Conservation (phyloP, 2,113 vertebrate species). For the Hylia prasina region DNA sequence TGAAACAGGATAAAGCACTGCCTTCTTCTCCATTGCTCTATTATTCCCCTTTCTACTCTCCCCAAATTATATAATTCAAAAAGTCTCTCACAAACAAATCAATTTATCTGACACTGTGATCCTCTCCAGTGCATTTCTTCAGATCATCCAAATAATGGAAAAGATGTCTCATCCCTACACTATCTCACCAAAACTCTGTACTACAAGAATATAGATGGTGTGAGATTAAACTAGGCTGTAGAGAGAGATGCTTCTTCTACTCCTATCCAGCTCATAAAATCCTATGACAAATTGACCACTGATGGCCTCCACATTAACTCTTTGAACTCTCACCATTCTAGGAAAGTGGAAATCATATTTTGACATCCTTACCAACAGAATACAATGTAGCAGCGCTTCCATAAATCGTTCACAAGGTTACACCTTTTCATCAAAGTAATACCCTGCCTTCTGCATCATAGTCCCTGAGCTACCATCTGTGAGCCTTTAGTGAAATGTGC, state of each 20-base stretch:
- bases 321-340: background rate
- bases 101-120: background rate
- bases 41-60: background rate
- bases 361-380: background rate
- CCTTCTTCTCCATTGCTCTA: background rate
- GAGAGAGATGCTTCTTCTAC: background rate
- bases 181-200: background rate
- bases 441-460: background rate
- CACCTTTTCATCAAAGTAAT: constrained; percentile 4
- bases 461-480: background rate
- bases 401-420: background rate
- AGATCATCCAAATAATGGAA: constrained; percentile 21
- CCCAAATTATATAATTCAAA: background rate
- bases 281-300: background rate
- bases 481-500: background rate
- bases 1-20: background rate
- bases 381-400: background rate
- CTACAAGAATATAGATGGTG: background rate
- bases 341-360: background rate
- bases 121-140: background rate
- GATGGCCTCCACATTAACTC: background rate
- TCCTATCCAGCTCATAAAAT: background rate
- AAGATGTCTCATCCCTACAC: background rate
- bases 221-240: constrained; percentile 20
- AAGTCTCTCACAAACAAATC: background rate